A percentile compares a stretch with the other conserved stretches of the same genome.
phyloP scores from a whole-genome alignment of 1,140 invertebrate species.

The Orchestia grillus region DNA sequence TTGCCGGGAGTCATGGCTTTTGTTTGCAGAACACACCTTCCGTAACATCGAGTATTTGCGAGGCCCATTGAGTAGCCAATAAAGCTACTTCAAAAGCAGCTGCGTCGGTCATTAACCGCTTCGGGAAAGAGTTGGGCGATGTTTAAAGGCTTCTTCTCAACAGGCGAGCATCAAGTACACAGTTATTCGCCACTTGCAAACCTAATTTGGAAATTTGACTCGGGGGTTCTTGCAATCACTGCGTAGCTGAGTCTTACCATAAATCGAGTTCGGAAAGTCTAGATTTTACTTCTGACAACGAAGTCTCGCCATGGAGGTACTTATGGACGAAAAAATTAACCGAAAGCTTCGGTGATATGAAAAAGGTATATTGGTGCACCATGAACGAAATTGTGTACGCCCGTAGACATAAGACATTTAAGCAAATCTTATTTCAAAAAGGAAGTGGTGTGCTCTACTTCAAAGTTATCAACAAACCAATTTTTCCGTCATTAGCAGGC shows the following conservation, averaged over 20 bases:
- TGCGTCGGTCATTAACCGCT: not conserved
- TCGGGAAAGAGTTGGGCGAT: not conserved
- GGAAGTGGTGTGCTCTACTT: not conserved
- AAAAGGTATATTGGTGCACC: not conserved
- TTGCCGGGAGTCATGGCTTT: not conserved
- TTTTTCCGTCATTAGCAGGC: not conserved
- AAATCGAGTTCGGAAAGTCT: not conserved
- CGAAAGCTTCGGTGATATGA: not conserved
- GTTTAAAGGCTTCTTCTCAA: not conserved
- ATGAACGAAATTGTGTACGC: no score
- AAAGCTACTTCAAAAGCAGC: constrained; percentile 23
- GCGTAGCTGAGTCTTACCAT: not conserved
- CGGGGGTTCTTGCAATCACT: not conserved
- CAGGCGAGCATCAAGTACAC: not conserved
- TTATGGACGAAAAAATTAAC: no score
- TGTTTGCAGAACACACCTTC: constrained; percentile 46
- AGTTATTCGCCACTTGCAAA: not conserved
- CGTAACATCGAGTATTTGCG: constrained; percentile 37
- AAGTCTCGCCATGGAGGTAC: not conserved
- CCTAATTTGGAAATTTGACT: not conserved
- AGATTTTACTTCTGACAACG: not conserved
- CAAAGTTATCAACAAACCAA: no score
- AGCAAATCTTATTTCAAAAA: not conserved
- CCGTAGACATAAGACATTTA: no score
- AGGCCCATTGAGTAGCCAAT: not conserved